Evolutionary conservation across 2,797 vertebrate species (phyloP).

Genomic region (Calcarius lapponicus): DNA sequence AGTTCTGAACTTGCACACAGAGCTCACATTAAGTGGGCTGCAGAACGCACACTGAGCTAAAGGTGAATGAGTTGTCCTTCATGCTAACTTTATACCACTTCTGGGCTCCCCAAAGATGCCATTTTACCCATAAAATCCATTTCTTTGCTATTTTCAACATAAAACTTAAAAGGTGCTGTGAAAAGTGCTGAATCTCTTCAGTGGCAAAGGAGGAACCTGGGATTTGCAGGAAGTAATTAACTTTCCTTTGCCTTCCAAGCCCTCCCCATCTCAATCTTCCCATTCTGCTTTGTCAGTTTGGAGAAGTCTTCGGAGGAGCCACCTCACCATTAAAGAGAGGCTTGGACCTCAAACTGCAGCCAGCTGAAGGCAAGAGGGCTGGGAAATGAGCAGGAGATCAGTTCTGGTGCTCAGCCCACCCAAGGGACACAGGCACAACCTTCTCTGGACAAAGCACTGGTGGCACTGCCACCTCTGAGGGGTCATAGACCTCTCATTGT

Average conservation of each 20-base stretch:
- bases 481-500: too few relatives aligned
- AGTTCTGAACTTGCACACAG: not conserved
- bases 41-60: not conserved
- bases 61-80: not conserved
- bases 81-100: not conserved
- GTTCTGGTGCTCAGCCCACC: not conserved
- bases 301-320: not conserved
- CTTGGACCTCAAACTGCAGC: not conserved
- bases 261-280: not conserved
- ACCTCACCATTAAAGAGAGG: not conserved
- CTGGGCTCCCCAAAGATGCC: not conserved
- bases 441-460: not conserved
- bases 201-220: not conserved
- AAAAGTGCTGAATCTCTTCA: conserved; percentile 16
- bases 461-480: not conserved
- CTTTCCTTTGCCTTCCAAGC: not conserved
- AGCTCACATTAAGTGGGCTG: not conserved
- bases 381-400: not conserved
- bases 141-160: conserved; percentile 40
- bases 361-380: not conserved
- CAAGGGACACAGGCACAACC: not conserved
- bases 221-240: conserved; percentile 41
- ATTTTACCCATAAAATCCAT: conserved; percentile 17
- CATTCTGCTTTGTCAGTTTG: not conserved
- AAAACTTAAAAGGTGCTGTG: conserved; percentile 13